phyloP scores from a whole-genome alignment of 2,113 vertebrate genomes.

The Hoplias malabaricus region DNA sequence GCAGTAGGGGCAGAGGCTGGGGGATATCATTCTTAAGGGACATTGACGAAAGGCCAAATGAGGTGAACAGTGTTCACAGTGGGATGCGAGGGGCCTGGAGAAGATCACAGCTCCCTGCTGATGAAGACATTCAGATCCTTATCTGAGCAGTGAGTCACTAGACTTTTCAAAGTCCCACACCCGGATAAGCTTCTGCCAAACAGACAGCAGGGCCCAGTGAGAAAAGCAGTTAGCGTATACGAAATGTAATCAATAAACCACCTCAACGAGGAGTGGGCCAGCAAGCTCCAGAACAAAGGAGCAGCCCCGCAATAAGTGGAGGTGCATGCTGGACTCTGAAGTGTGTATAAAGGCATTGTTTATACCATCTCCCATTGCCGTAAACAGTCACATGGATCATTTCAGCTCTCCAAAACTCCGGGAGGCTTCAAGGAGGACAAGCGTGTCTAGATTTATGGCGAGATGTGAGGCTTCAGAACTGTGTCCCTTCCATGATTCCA shows the following conservation, averaged over 20 bases:
- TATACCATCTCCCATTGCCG: neutral
- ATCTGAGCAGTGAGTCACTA: neutral
- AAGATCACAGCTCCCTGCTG: neutral
- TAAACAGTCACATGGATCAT: neutral
- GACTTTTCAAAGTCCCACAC: neutral
- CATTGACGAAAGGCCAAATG: neutral
- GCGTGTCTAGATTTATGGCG: neutral
- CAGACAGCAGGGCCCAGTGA: neutral
- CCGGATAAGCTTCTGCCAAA: neutral
- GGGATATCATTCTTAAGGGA: too few species aligned
- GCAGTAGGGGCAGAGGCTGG: too few species aligned
- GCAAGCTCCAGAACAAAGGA: neutral
- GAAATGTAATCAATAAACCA: neutral
- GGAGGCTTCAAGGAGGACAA: neutral
- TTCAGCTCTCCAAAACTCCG: neutral
- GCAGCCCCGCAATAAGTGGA: neutral
- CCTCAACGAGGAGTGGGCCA: neutral
- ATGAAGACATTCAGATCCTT: neutral
- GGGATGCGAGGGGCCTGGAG: neutral
- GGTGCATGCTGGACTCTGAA: neutral
- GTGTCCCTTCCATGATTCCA: slow-evolving; percentile 9
- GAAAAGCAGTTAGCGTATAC: neutral
- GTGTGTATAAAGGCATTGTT: neutral
- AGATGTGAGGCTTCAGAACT: neutral
- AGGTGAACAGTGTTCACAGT: neutral